A percentile compares a stretch with the other conserved stretches of the same genome.
Evolutionary conservation across 2,888 invertebrate species (phyloP).

Genomic region (Erynnis tages): DNA sequence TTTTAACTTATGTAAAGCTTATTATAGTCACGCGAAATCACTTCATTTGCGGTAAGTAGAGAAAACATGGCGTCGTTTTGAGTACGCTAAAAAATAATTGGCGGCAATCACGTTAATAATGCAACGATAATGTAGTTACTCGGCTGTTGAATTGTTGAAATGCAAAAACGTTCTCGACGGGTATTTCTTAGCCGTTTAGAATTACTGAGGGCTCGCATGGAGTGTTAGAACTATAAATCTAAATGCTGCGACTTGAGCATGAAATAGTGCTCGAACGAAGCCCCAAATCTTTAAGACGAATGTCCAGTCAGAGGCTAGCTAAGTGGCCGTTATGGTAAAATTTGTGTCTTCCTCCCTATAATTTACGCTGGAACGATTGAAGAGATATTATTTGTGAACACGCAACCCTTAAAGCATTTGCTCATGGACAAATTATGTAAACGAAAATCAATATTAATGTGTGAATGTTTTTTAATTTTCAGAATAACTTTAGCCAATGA

Average conservation of each 20-base stretch:
- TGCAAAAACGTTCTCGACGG: background rate
- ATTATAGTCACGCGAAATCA: conserved; percentile 52
- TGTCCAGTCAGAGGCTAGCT: conserved; percentile 1
- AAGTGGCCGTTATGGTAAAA: conserved; percentile 7
- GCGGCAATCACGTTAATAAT: conserved; percentile 12
- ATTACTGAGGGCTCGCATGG: background rate
- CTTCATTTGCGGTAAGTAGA: conserved; percentile 48
- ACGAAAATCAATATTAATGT: too few species aligned
- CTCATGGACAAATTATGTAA: too few species aligned
- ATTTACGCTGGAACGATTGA: conserved; percentile 12
- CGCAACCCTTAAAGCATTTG: background rate
- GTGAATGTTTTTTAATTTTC: too few species aligned
- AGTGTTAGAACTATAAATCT: conserved; percentile 9
- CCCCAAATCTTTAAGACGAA: conserved; percentile 14
- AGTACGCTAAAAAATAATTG: conserved; percentile 34
- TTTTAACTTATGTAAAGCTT: conserved; percentile 18
- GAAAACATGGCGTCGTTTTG: conserved; percentile 26
- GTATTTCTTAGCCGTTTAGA: conserved; percentile 17
- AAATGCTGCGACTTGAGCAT: conserved; percentile 8
- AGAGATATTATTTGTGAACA: conserved; percentile 14
- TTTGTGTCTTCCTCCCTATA: conserved; percentile 17
- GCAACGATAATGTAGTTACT: background rate
- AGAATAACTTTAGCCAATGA: too few species aligned
- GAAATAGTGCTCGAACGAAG: conserved; percentile 4
- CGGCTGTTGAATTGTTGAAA: conserved; percentile 1